Conservation (phyloP, 1,140 invertebrate genomes). For the Lordiphosa stackelbergi region DNA sequence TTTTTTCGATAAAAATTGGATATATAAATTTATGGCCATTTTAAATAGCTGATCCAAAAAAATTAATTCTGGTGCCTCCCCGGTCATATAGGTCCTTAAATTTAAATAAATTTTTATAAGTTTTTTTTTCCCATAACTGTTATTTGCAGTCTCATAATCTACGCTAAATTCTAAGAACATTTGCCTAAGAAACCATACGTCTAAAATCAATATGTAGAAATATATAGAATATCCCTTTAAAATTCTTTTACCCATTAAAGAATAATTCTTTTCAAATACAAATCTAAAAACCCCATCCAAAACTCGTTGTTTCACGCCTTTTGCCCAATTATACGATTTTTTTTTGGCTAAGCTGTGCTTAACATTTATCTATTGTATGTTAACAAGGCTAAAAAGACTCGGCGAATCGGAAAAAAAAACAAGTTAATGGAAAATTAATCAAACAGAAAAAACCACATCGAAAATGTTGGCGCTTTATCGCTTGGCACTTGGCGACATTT, state of each 20-base stretch:
- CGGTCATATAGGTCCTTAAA: no score
- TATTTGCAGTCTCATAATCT: no score
- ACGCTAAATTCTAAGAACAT: no score
- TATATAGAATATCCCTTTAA: no score
- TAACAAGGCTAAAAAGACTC: conserved; percentile 32
- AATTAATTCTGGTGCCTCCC: no score
- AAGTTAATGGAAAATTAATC: conserved; percentile 59
- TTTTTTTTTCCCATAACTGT: no score
- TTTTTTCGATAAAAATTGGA: no score
- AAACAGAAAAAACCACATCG: conserved; percentile 45
- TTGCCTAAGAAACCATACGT: no score
- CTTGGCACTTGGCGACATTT: conserved; percentile 38
- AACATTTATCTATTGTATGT: conserved; percentile 21
- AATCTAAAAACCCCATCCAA: conserved; percentile 9
- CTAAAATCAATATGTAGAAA: no score
- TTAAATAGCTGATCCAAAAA: no score
- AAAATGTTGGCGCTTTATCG: conserved; percentile 24
- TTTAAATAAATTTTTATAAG: no score
- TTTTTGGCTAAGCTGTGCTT: conserved; percentile 25
- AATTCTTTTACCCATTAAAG: not conserved
- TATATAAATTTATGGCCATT: no score
- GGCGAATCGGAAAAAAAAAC: conserved; percentile 37
- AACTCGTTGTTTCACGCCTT: conserved; percentile 33
- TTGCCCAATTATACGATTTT: conserved; percentile 6
- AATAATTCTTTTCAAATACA: conserved; percentile 1